phyloP scores from a whole-genome alignment of 1,140 invertebrate species.

The Daktulosphaira vitifoliae region DNA sequence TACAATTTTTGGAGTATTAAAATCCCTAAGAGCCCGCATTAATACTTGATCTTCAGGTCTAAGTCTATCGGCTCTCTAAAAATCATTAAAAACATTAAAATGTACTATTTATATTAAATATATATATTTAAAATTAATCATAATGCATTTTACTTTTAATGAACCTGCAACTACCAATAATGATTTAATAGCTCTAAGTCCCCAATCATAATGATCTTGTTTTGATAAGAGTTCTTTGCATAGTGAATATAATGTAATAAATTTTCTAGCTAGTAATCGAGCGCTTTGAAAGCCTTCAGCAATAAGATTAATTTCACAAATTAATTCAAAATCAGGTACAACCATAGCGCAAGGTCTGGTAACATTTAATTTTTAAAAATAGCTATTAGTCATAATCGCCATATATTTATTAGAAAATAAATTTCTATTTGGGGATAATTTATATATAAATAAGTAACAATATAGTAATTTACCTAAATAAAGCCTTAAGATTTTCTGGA shows the following conservation, averaged over 20 bases:
- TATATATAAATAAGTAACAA: neutral
- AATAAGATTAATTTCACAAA: slow-evolving; percentile 90
- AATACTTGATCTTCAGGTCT: slow-evolving; percentile 68
- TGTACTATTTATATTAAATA: neutral
- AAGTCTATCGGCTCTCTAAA: slow-evolving; percentile 53
- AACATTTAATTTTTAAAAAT: too few species aligned
- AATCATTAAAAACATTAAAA: neutral
- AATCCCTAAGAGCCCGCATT: slow-evolving; percentile 80
- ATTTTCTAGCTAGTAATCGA: slow-evolving; percentile 74
- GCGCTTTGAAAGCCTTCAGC: slow-evolving; percentile 87
- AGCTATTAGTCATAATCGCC: too few species aligned
- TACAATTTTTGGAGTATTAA: slow-evolving; percentile 87
- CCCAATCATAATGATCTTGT: slow-evolving; percentile 94
- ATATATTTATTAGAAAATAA: too few species aligned
- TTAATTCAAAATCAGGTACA: slow-evolving; percentile 85
- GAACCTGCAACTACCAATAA: slow-evolving; percentile 85
- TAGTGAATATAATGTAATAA: slow-evolving; percentile 80
- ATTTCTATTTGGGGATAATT: too few species aligned
- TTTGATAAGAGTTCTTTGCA: slow-evolving; percentile 82
- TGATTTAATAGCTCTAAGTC: slow-evolving; percentile 83
- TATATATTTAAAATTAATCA: too few species aligned
- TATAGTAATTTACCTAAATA: slow-evolving; percentile 49
- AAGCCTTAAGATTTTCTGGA: slow-evolving; percentile 69
- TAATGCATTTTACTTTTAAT: slow-evolving; percentile 48
- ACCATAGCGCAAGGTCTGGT: slow-evolving; percentile 87